Evolutionary conservation across 2,797 vertebrate species (phyloP).

Genomic region (Octomys mimax): DNA sequence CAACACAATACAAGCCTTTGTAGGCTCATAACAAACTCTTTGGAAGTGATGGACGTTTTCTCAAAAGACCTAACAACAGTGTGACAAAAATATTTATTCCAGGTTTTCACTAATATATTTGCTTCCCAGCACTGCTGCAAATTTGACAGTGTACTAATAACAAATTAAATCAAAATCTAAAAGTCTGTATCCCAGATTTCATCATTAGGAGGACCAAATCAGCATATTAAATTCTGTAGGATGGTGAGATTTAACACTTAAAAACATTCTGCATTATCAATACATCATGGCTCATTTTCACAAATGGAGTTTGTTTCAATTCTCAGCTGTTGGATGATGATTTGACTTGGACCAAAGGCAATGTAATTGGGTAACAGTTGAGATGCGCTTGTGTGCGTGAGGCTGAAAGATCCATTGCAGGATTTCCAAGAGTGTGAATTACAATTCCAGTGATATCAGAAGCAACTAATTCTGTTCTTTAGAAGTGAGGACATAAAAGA

Average conservation of each 20-base stretch:
- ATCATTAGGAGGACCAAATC: slow-evolving; percentile 86
- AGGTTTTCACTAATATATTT: slow-evolving; percentile 68
- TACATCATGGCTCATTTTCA: slow-evolving; percentile 89
- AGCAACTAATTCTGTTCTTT: slow-evolving; percentile 92
- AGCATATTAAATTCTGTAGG: slow-evolving; percentile 85
- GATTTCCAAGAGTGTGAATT: slow-evolving; percentile 92
- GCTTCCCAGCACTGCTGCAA: slow-evolving; percentile 65
- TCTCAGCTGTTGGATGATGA: slow-evolving; percentile 91
- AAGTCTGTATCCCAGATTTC: slow-evolving; percentile 82
- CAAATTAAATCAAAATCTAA: slow-evolving; percentile 80
- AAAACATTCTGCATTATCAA: slow-evolving; percentile 88
- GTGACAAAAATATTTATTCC: slow-evolving; percentile 66
- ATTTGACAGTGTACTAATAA: slow-evolving; percentile 27
- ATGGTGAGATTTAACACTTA: slow-evolving; percentile 89
- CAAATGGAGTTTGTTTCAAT: slow-evolving; percentile 92
- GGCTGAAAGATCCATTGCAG: slow-evolving; percentile 90
- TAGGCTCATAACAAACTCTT: slow-evolving; percentile 46
- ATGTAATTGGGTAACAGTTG: slow-evolving; percentile 90
- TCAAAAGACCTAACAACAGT: slow-evolving; percentile 65
- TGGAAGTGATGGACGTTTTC: slow-evolving; percentile 66
- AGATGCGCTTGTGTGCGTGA: slow-evolving; percentile 87
- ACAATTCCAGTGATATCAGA: slow-evolving; percentile 92
- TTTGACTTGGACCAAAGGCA: slow-evolving; percentile 91
- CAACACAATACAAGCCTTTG: slow-evolving; percentile 49
- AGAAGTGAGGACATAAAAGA: slow-evolving; percentile 91